Base-by-base conservation (phyloP, 2,113 vertebrate species). In the Colaptes auratus region DNA sequence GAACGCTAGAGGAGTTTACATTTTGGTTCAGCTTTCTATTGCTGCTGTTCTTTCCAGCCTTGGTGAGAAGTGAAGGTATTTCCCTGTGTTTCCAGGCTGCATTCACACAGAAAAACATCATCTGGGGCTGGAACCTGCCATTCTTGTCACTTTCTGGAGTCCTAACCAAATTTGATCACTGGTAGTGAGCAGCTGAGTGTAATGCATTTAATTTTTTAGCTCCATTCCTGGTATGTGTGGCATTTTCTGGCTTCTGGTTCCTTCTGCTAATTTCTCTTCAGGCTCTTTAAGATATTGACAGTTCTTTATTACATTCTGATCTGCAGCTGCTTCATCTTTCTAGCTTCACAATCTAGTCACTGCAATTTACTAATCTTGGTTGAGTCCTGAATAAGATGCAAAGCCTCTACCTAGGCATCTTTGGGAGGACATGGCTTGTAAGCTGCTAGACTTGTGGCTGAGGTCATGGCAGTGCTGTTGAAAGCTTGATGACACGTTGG, bases 51-150 rank as follows among this genome's bases (percentile, higher is more conserved):
- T 88, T 78, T 58, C 82, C 25, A n/a, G 7, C 23, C 2, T 12
- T 58, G 56, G 74, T 42, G 44, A 82, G 89, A 83, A 58, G 55
- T 77, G 67, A 17, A 52, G 31, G 53, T 74, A 35, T 87, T 89
- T 66, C 72, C 77, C 44, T 53, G 12, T 33, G 58, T 64, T 93
- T 87, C 64, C 87, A 80, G 82, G 52, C 66, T 50, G 67, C 46
- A 31, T 80, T 60, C 52, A 33, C 56, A 28, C 79, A 63, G 35
- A 1, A 0, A 46, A 72, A 73, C 82, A 76, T 21, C 36, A 79
- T 60, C 60, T 8, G 3, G 31, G 66, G 50, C 15, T 60, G 36
- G 82, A 89, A 71, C 28, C 3, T 67, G 72, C 75, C 71, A 60
- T 86, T 87, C 82, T 60, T 66, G 58, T 63, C 4, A 4, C 36